phyloP scores from a whole-genome alignment of 2,797 vertebrate species.

The Coilia nasus region DNA sequence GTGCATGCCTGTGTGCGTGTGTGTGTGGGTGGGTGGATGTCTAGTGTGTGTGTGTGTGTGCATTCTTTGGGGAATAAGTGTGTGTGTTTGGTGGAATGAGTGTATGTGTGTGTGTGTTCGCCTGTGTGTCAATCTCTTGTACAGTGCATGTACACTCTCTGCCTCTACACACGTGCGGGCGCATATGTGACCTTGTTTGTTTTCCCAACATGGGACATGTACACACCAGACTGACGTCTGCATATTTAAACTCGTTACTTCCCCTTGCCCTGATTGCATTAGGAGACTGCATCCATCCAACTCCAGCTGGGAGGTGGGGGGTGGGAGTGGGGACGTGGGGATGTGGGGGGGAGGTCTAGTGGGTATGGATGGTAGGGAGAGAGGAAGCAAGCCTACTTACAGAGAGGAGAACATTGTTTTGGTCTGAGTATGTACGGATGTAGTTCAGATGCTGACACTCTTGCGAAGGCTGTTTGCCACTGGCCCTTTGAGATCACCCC shows the following conservation, averaged over 20 bases:
- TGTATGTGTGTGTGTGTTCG: no score
- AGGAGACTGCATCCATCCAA: slow-evolving; percentile 66
- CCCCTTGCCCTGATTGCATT: slow-evolving; percentile 64
- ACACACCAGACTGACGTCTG: slow-evolving; percentile 52
- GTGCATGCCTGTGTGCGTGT: neutral
- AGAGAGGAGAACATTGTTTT: neutral
- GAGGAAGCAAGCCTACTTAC: neutral
- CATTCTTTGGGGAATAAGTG: neutral
- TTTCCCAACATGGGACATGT: slow-evolving; percentile 25
- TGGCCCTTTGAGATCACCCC: slow-evolving; percentile 34
- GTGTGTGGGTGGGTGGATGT: neutral
- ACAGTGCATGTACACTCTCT: neutral
- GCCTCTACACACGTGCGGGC: neutral
- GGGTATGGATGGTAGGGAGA: neutral
- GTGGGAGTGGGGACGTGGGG: neutral
- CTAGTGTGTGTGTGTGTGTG: neutral
- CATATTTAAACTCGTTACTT: slow-evolving; percentile 55
- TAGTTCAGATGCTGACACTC: slow-evolving; percentile 71
- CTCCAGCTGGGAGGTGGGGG: neutral
- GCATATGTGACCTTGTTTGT: neutral
- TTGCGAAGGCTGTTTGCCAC: slow-evolving; percentile 50
- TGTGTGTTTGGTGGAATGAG: no score
- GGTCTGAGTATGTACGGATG: slow-evolving; percentile 72
- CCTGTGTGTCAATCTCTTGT: no score
- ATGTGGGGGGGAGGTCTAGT: neutral